Conservation (phyloP, 2,113 vertebrate genomes). For the Oenanthe oenanthe region DNA sequence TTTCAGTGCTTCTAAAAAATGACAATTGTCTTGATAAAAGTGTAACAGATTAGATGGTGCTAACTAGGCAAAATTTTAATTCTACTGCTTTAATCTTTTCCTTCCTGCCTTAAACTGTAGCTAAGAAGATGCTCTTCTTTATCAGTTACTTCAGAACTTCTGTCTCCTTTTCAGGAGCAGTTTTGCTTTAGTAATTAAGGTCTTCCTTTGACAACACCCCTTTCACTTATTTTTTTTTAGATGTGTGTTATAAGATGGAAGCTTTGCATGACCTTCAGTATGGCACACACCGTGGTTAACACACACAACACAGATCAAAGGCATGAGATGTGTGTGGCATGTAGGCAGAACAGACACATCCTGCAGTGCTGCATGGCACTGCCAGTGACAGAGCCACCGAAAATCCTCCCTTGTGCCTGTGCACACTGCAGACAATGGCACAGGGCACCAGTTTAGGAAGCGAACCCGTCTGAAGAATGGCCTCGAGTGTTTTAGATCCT, state of each 20-base stretch:
- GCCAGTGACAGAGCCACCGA: neutral
- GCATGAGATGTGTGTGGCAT: rapidly evolving
- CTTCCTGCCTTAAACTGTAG: neutral
- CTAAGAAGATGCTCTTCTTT: neutral
- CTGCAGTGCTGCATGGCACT: rapidly evolving
- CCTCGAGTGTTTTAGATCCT: rapidly evolving
- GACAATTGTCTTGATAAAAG: neutral
- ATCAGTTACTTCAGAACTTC: neutral
- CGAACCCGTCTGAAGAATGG: rapidly evolving
- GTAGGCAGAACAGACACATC: rapidly evolving
- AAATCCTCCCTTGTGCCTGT: neutral
- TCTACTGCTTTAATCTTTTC: neutral
- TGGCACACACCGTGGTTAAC: neutral
- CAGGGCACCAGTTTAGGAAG: neutral
- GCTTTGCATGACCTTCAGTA: no score
- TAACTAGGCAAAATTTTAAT: neutral
- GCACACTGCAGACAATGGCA: rapidly evolving
- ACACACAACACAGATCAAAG: neutral
- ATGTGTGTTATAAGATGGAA: rapidly evolving
- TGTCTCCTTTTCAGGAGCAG: neutral
- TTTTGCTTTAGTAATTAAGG: neutral
- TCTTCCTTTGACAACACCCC: neutral
- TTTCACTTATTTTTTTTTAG: neutral
- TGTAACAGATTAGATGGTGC: neutral
- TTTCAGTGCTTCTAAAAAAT: neutral